Percentiles rank a stretch among this genome's conserved stretches.
Conservation (phyloP, 2,797 vertebrate species). For the Parauchenoglanis ngamensis region DNA sequence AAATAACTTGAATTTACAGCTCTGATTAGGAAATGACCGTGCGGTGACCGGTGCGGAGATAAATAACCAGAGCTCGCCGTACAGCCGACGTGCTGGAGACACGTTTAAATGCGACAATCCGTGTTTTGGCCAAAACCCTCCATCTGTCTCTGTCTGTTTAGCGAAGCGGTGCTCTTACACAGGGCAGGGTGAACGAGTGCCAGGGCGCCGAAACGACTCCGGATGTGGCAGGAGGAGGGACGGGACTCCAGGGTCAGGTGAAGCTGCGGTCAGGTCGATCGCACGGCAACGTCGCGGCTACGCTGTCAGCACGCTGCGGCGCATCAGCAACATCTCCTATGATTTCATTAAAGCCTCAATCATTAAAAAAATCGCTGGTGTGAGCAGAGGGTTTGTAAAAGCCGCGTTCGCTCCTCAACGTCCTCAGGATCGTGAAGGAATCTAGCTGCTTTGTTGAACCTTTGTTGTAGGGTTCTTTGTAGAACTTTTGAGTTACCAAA, state of each 20-base stretch:
- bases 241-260: neutral
- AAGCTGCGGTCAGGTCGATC: slow-evolving; percentile 12
- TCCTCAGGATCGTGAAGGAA: neutral
- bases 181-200: neutral
- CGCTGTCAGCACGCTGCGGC: neutral
- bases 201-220: neutral
- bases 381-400: neutral
- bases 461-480: neutral
- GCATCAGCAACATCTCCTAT: neutral
- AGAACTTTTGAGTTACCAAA: neutral
- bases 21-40: neutral
- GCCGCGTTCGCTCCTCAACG: too few relatives aligned
- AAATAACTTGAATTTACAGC: neutral
- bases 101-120: neutral
- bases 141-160: slow-evolving; percentile 27
- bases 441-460: neutral
- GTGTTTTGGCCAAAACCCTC: neutral
- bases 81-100: neutral
- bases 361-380: neutral
- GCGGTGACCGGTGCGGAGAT: neutral
- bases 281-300: neutral
- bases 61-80: neutral
- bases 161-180: neutral
- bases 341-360: too few relatives aligned
- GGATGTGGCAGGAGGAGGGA: neutral